Evolutionary conservation across 2,113 vertebrate genomes (phyloP).

Genomic region (Lonchura striata): DNA sequence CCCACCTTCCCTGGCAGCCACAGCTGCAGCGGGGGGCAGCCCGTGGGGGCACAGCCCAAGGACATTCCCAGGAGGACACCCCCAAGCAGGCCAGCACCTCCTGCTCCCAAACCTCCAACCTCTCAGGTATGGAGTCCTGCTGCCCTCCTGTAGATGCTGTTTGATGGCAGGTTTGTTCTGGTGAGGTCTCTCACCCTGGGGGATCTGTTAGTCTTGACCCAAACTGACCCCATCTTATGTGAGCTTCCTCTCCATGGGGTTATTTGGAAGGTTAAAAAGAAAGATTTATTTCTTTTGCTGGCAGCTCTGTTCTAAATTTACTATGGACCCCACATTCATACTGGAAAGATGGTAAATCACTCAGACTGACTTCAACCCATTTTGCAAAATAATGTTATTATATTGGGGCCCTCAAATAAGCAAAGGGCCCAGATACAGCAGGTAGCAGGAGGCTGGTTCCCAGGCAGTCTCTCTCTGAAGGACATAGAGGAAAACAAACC

Average conservation of each 20-base stretch:
- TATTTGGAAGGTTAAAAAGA: not conserved
- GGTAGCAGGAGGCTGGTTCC: not conserved
- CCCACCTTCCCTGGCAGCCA: not conserved
- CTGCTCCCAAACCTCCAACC: constrained; percentile 51
- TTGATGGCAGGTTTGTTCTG: not conserved
- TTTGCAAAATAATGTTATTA: not conserved
- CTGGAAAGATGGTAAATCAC: not conserved
- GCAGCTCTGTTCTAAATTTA: not conserved
- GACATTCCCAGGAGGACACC: constrained; percentile 59
- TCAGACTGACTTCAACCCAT: not conserved
- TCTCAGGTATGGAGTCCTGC: constrained; percentile 45
- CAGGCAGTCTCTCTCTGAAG: not conserved
- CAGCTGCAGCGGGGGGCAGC: not conserved
- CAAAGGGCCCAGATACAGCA: not conserved
- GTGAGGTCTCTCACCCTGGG: not conserved
- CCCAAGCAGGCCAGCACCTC: constrained; percentile 75
- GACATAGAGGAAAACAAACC: not conserved
- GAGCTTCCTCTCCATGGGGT: not conserved
- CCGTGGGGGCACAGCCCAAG: not conserved
- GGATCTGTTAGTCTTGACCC: not conserved
- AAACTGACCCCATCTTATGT: not conserved
- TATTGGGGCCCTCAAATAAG: not conserved
- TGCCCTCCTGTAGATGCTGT: not conserved
- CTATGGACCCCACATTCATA: not conserved
- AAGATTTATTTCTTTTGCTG: not conserved